These are phyloP conservation scores for Pagrus major DNA, from an alignment of 2,113 vertebrate genomes.

Conservation along the genomic window DNA sequence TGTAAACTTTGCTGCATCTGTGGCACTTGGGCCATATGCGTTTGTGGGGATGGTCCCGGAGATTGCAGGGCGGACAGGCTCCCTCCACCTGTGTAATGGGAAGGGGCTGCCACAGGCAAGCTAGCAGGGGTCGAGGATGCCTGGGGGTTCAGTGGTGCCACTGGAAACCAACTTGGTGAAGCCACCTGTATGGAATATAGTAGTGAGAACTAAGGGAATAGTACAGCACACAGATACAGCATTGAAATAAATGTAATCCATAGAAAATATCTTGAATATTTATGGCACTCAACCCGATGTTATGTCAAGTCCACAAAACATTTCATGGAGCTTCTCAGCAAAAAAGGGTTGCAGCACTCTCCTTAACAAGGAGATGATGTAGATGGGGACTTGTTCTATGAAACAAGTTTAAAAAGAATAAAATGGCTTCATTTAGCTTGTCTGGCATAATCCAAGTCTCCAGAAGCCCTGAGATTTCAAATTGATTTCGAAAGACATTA, in stretches of 20 bases:
- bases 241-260: not conserved
- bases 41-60: conserved; percentile 65
- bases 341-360: too few species aligned
- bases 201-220: conserved; percentile 4
- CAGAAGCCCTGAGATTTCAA: too few species aligned
- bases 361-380: too few species aligned
- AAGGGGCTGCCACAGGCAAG: conserved; percentile 66
- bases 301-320: too few species aligned
- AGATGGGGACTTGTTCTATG: too few species aligned
- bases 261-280: too few species aligned
- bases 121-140: conserved; percentile 57
- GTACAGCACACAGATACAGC: not conserved
- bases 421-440: too few species aligned
- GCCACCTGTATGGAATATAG: conserved; percentile 66
- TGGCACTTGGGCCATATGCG: conserved; percentile 80
- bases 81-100: conserved; percentile 73
- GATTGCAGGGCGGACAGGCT: conserved; percentile 65
- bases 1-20: conserved; percentile 77
- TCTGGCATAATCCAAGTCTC: too few species aligned
- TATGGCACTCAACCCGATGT: too few species aligned
- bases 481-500: too few species aligned
- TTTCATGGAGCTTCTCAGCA: too few species aligned
- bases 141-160: conserved; percentile 70
- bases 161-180: conserved; percentile 81
- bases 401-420: too few species aligned